Base-by-base conservation (phyloP, 2,113 vertebrate genomes). In the Odontophorus gujanensis region DNA sequence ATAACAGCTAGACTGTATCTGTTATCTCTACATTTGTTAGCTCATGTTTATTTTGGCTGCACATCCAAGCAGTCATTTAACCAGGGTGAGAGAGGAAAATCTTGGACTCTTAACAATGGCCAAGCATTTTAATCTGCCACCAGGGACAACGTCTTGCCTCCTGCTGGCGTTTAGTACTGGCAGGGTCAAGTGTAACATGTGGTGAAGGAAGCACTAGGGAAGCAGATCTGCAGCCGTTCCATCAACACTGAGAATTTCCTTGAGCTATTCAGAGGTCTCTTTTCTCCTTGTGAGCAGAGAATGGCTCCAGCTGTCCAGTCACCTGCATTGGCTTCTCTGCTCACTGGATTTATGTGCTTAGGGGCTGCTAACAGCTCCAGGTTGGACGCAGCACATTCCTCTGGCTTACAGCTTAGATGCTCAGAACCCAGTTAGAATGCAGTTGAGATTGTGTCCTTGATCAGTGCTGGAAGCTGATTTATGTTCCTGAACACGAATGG, bases 141-240 rank as follows among this genome's bases (percentile, higher is more conserved):
- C 58, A 66, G 92, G 91, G 94, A 95, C 92, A 87, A 92, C 89
- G 86, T 89, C 93, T 95, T 87, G 85, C 69, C 94, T 95, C 78
- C 82, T 81, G 79, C 50, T 94, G 87, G 94, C 1, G 4, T 72
- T 75, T 6, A 81, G 89, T 2, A 4, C 87, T 82, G 82, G 92
- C 86, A 90, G 67, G 93, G 91, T 95, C 92, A 74, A 95, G 91
- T 10, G 66, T 65, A 91, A 85, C 82, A 81, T 90, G 81, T 82
- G 92, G 91, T 84, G 92, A 43, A 92, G 95, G 95, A 96, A 96
- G 75, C 96, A 95, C 94, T 95, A 89, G 91, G 87, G 91, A 95
- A 95, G 85, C 82, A 92, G 81, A 79, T 92, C 87, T 10, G 12
- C 6, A 1, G 67, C 93, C 4, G 17, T 78, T 94, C 80, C 92